Base-by-base conservation (phyloP, 2,113 vertebrate genomes). In the Laticauda colubrina region DNA sequence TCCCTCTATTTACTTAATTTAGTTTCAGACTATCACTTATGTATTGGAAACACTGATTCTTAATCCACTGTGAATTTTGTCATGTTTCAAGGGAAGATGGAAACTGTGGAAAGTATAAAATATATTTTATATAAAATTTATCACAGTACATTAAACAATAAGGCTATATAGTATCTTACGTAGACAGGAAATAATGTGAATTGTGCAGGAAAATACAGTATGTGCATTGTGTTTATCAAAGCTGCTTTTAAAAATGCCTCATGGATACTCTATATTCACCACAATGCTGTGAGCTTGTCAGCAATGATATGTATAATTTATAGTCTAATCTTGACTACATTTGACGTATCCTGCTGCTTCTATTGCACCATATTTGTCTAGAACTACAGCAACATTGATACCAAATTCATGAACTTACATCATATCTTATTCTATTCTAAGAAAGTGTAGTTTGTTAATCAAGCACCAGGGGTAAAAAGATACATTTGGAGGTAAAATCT, bases 401-500 rank as follows among this genome's bases (percentile, higher is more conserved):
- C 9, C 12, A 34, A 29, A 43, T 12, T 29, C 69, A 85, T 18
- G 18, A 24, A 43, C 24, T 24, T 20, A 55, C 21, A 23, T 81
- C n/a, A 55, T 43, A 5, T 59, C 23, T 54, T 23, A 12, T 64
- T 87, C 2, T 4, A 56, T 4, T 20, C 53, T 85, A 11, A 81
- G 34, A 89, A 26, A 24, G 26, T 64, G 15, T 15, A 92, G 87
- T 75, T 61, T 88, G 56, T 29, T 6, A 26, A 29, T 34, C 81
- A 56, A 48, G 43, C 87, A 89, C 43, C 24, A 53, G 88, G n/a
- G 93, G 91, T 85, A 95, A 87, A 97, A 97, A 96, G 97, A 97
- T 97, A 97, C 97, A 91, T n/a, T 39, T 93, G 59, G 94, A 45
- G 0, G 75, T 51, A 94, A 97, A 95, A 89, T 95, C 64, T 95